Evolutionary conservation across 2,113 vertebrate genomes (phyloP), one percentile per base, ranked within the genome.

Genomic region (Anseranas semipalmata): DNA sequence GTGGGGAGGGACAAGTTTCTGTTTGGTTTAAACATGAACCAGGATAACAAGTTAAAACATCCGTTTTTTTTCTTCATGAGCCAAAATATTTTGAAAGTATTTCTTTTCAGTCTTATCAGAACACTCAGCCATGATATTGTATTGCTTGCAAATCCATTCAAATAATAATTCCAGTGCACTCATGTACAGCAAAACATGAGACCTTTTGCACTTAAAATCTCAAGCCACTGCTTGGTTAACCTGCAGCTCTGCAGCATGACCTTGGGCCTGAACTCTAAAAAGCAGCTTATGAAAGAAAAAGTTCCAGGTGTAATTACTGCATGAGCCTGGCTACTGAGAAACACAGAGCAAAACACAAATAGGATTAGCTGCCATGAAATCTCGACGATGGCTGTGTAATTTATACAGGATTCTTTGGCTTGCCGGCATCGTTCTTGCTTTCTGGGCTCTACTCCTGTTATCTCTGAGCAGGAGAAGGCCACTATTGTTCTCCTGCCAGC

Each of bases 281-380:
- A 41, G 9, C 41, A 86, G 50, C 53, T 81, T 66, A 83, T 52
- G 73, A 80, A 87, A 84, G 50, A 52, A 77, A 86, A 90, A 20
- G 55, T 17, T 95, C 52, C 74, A 91, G 90, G 67, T 94, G 45
- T 60, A 94, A 81, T 65, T 83, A 90, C 3, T 2, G 50, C 85
- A 93, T 62, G 46, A 86, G 65, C 24, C 83, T 80, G 81, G 41
- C 48, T 79, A 43, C 60, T 48, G 43, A 74, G 62, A 86, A 89
- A 89, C 85, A 92, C 39, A 62, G 81, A 84, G 67, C 68, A 87
- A 72, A 91, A 91, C 72, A 91, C 67, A 89, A 93, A 92, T 39
- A 71, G 60, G 94, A 96, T 96, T 93, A 96, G 72, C 45, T 55
- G 39, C 87, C 85, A 50, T 73, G 85, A 89, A 97, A 94, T 90